These are phyloP conservation scores for Regulus satrapa DNA, from an alignment of 2,113 vertebrate species.

Conservation along the genomic window DNA sequence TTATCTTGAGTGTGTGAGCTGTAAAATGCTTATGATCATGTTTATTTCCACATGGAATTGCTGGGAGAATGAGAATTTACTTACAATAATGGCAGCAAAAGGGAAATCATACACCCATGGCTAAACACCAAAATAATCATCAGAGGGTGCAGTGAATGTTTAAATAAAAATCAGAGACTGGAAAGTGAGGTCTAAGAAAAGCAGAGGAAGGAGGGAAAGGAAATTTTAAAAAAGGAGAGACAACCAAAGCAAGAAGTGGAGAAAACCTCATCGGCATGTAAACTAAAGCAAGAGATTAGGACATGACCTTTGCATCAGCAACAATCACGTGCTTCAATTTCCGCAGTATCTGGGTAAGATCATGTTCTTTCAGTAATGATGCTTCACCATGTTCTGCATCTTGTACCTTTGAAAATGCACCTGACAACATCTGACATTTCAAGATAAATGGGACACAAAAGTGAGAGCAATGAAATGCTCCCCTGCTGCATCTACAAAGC, in stretches of 20 bases:
- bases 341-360: neutral
- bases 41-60: slow-evolving; percentile 6
- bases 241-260: neutral
- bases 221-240: neutral
- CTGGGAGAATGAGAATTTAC: neutral
- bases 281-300: neutral
- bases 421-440: neutral
- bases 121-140: neutral
- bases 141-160: neutral
- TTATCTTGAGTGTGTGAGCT: neutral
- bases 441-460: neutral
- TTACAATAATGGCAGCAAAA: neutral
- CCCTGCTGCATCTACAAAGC: neutral
- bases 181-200: neutral
- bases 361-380: neutral
- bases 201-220: neutral
- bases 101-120: neutral
- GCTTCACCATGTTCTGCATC: neutral
- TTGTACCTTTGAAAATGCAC: neutral
- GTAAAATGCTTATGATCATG: slow-evolving; percentile 1
- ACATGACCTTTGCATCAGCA: neutral
- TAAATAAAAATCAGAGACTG: neutral
- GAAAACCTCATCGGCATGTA: neutral
- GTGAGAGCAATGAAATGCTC: neutral
- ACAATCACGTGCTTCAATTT: neutral